phyloP scores from a whole-genome alignment of 2,797 vertebrate genomes.

The Schizopygopsis pylzovi region DNA sequence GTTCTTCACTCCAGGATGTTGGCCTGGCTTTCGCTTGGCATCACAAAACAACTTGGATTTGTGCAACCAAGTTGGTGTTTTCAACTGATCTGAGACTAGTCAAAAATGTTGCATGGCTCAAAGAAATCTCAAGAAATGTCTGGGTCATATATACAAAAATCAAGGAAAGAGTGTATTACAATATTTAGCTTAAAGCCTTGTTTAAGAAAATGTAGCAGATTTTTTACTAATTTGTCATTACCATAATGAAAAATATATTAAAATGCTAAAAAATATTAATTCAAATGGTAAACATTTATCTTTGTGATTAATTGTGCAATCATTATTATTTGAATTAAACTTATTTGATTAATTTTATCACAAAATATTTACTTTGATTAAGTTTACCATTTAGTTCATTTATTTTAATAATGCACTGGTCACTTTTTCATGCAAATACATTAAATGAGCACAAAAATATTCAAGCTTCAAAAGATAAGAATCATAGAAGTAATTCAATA shows the following conservation, averaged over 20 bases:
- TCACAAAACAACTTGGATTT: constrained; percentile 51
- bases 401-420: background rate
- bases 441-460: background rate
- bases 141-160: background rate
- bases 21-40: constrained; percentile 58
- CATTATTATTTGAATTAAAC: background rate
- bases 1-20: constrained; percentile 59
- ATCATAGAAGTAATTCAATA: background rate
- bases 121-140: background rate
- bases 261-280: background rate
- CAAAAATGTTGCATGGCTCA: background rate
- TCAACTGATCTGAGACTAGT: constrained; percentile 24
- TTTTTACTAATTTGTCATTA: background rate
- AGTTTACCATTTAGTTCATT: background rate
- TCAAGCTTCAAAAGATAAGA: background rate
- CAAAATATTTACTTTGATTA: too few relatives aligned
- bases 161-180: background rate
- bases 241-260: background rate
- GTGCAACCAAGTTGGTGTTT: constrained; percentile 11
- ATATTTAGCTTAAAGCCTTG: background rate
- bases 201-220: background rate
- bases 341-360: background rate
- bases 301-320: background rate
- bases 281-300: background rate
- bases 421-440: background rate